Evolutionary conservation across 2,888 invertebrate species (phyloP), one percentile per base, ranked within the genome.

Genomic region (Carcina quercana): DNA sequence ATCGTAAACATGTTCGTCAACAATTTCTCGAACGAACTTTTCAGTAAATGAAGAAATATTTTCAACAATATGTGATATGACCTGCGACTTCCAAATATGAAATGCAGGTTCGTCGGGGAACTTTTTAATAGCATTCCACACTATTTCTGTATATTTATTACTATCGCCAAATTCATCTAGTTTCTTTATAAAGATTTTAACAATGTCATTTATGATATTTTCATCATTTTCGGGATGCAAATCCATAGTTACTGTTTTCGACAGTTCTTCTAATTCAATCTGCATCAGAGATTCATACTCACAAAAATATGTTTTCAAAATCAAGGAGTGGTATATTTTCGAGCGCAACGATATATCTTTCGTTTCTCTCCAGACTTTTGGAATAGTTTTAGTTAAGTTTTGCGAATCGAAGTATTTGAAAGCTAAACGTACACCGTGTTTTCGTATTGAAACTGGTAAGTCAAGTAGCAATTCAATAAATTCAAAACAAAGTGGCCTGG

Each of bases 151-250:
- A 25, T 42, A 57, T 17, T 58, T n/a, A n/a, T n/a, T n/a, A n/a
- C n/a, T 47, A 1, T 53, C 50, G 32, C 29, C 34, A 10, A 62
- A 45, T 12, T 46, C 28, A 8, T 34, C 11, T 3, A 63, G 64
- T 11, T 67, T 44, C n/a, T 34, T 15, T 24, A 28, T n/a, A n/a
- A 3, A 5, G 13, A 5, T 6, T 15, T 8, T 17, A 13, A 67
- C 29, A 11, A 60, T 37, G 6, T 6, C 1, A 32, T n/a, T n/a
- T n/a, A 60, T 67, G 12, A 72, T 19, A 1, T 55, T 52, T 3
- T 58, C 51, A 15, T 66, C 53, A 33, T 75, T 75, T 15, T 68
- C 56, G 24, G 62, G 43, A 30, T 50, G 31, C 11, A 75, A 24
- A 12, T 48, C 47, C 6, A 43, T 34, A 1, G 64, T 71, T 5